Percentiles rank a stretch among this genome's conserved stretches.
Evolutionary conservation across 1,140 invertebrate species (phyloP).

Genomic region (Scaptomyza graminum): DNA sequence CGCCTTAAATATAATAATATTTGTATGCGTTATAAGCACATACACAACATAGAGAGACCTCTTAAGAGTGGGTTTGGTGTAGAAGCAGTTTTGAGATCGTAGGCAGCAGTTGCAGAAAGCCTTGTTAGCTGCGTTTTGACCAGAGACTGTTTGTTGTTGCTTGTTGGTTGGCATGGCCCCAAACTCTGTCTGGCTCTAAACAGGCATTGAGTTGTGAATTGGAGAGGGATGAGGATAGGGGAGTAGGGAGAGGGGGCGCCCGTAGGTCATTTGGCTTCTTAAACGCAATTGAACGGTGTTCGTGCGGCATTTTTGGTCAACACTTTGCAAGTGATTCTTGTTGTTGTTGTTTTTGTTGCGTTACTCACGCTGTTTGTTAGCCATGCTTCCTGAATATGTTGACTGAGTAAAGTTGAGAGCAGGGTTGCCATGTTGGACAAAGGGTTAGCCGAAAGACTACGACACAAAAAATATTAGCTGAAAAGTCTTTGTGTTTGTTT

Average conservation of each 20-base stretch:
- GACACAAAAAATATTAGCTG: too few relatives aligned
- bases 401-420: slow-evolving; percentile 13
- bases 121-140: slow-evolving; percentile 54
- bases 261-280: slow-evolving; percentile 80
- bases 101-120: slow-evolving; percentile 73
- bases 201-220: slow-evolving; percentile 77
- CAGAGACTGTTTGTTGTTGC: neutral
- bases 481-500: too few relatives aligned
- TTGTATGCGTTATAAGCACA: slow-evolving; percentile 69
- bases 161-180: slow-evolving; percentile 4
- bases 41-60: slow-evolving; percentile 16
- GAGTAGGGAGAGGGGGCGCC: slow-evolving; percentile 30
- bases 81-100: slow-evolving; percentile 10
- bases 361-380: slow-evolving; percentile 1
- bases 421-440: slow-evolving; percentile 36
- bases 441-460: too few relatives aligned
- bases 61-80: neutral
- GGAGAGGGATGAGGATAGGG: slow-evolving; percentile 3
- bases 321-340: slow-evolving; percentile 72
- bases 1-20: slow-evolving; percentile 70
- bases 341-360: neutral
- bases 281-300: slow-evolving; percentile 77
- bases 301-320: slow-evolving; percentile 71
- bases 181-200: slow-evolving; percentile 29
- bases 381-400: slow-evolving; percentile 33